A percentile compares a stretch with the other conserved stretches of the same genome.
These are phyloP conservation scores for Erebia palarica DNA, from an alignment of 2,888 invertebrate species.

Conservation along the genomic window DNA sequence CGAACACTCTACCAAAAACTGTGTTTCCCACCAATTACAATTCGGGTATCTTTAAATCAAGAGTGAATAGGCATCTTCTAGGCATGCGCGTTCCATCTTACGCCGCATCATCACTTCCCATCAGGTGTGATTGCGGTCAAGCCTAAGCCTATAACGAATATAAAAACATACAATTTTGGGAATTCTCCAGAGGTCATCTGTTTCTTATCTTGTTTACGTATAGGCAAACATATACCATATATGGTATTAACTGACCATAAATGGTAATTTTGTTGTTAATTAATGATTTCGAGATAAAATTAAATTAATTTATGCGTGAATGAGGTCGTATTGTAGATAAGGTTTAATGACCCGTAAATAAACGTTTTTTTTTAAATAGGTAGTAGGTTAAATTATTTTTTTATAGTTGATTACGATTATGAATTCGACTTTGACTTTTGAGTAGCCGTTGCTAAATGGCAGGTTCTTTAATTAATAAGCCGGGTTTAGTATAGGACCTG, in stretches of 20 bases:
- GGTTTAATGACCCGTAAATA: background rate
- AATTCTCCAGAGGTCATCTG: slow-evolving; percentile 5
- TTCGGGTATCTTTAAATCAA: too few species aligned
- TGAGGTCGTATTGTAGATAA: background rate
- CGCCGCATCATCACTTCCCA: too few species aligned
- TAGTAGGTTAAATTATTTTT: background rate
- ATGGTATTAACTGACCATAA: background rate
- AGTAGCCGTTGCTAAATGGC: too few species aligned
- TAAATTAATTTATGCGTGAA: slow-evolving; percentile 6
- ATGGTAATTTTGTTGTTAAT: background rate
- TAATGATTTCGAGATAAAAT: slow-evolving; percentile 12
- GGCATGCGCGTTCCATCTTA: too few species aligned
- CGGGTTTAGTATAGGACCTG: too few species aligned
- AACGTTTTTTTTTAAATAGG: background rate
- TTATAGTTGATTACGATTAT: background rate
- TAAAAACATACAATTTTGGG: background rate
- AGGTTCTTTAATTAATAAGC: too few species aligned
- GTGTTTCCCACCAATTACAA: too few species aligned
- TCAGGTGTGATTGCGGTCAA: too few species aligned
- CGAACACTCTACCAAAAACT: too few species aligned
- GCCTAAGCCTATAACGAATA: too few species aligned
- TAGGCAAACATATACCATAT: background rate
- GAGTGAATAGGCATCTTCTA: too few species aligned
- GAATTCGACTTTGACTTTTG: background rate
- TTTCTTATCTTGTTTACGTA: slow-evolving; percentile 1